These are phyloP conservation scores for Gryllus bimaculatus DNA, from an alignment of 1,140 invertebrate species.

Conservation along the genomic window DNA sequence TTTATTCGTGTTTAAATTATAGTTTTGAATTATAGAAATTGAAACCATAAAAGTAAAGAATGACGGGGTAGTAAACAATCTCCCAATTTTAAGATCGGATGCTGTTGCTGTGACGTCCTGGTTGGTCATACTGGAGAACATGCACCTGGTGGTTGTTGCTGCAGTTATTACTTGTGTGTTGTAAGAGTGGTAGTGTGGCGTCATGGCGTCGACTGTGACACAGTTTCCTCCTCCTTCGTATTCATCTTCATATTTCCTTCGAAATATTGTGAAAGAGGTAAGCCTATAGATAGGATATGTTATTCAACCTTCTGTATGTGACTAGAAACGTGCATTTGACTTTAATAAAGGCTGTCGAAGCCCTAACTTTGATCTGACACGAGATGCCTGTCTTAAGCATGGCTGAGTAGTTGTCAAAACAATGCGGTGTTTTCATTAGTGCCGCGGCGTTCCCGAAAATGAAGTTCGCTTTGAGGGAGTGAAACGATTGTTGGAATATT, in stretches of 20 bases:
- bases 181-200: background rate
- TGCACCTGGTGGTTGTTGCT: constrained; percentile 2
- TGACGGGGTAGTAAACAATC: no score
- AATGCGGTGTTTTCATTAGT: background rate
- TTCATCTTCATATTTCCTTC: constrained; percentile 19
- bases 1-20: no score
- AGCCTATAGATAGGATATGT: background rate
- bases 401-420: background rate
- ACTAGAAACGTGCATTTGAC: no score
- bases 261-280: constrained; percentile 20
- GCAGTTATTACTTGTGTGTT: background rate
- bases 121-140: background rate
- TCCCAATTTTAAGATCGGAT: no score
- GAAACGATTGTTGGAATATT: no score
- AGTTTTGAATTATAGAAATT: no score
- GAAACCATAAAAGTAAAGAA: no score
- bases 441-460: no score
- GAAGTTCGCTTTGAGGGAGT: no score
- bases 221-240: constrained; percentile 19
- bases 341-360: no score
- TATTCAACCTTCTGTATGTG: no score
- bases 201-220: constrained; percentile 19
- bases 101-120: background rate
- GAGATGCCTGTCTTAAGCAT: background rate
- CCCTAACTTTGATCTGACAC: background rate